phyloP scores from a whole-genome alignment of 2,113 vertebrate genomes.

The Solea solea region DNA sequence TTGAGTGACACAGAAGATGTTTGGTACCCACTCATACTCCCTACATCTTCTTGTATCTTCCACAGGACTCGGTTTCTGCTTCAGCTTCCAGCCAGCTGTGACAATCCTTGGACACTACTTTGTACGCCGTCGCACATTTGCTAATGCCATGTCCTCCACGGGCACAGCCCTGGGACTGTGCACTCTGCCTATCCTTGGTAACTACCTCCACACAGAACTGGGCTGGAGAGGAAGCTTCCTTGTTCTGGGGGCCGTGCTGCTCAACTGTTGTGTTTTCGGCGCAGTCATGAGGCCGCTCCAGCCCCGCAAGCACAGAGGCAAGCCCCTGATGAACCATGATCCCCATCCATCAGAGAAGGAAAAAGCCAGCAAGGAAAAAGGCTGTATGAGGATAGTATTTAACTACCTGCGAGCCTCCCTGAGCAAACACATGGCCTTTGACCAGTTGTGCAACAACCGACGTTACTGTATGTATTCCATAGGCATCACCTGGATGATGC shows the following conservation, averaged over 20 bases:
- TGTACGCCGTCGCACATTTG: constrained; percentile 82
- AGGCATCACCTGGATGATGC: constrained; percentile 88
- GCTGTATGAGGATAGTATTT: neutral
- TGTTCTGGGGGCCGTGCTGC: constrained; percentile 87
- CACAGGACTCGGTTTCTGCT: constrained; percentile 91
- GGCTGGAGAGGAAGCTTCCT: constrained; percentile 95
- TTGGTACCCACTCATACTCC: no score
- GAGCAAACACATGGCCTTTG: constrained; percentile 90
- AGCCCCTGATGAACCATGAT: constrained; percentile 54
- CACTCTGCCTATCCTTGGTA: constrained; percentile 86
- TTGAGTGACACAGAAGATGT: no score
- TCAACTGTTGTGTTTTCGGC: constrained; percentile 92
- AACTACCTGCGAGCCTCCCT: constrained; percentile 28
- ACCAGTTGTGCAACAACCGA: constrained; percentile 85
- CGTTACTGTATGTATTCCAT: constrained; percentile 83
- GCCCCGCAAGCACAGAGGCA: constrained; percentile 36
- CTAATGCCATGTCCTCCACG: constrained; percentile 88
- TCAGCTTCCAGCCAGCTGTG: constrained; percentile 91
- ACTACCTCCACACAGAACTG: constrained; percentile 84
- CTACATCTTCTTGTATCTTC: neutral
- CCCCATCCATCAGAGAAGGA: constrained; percentile 27
- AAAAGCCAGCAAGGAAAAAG: constrained; percentile 4
- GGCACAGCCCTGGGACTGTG: constrained; percentile 90
- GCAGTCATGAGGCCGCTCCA: constrained; percentile 90
- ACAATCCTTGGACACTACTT: constrained; percentile 92